These are phyloP conservation scores for Drosophila littoralis DNA, from an alignment of 1,140 invertebrate genomes.

Conservation along the genomic window DNA sequence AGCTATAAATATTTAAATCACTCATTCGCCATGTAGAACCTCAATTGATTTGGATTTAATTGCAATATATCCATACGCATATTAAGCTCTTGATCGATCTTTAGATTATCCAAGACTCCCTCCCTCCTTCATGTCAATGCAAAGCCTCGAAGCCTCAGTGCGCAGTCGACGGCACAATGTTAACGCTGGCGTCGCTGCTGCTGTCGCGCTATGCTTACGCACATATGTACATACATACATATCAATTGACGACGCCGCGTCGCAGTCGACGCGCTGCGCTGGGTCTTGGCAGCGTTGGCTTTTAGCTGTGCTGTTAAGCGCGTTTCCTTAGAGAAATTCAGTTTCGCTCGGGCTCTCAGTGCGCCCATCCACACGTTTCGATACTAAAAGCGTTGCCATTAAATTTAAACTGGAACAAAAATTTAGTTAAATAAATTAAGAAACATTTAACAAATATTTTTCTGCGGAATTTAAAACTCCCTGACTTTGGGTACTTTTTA, in stretches of 20 bases:
- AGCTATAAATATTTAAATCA: background rate
- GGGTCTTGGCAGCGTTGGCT: conserved; percentile 43
- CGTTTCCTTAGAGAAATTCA: conserved; percentile 74
- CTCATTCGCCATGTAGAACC: background rate
- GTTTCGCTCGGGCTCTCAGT: conserved; percentile 61
- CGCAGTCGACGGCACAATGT: background rate
- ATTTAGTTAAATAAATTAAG: background rate
- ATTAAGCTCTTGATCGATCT: background rate
- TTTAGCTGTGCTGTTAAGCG: conserved; percentile 68
- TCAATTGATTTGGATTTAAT: conserved; percentile 13
- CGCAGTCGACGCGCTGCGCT: conserved; percentile 25
- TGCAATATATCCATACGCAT: background rate
- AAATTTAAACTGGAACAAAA: conserved; percentile 17
- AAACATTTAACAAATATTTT: background rate
- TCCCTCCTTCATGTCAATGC: conserved; percentile 21
- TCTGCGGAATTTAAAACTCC: background rate
- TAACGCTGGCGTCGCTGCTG: conserved; percentile 22
- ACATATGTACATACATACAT: conserved; percentile 25
- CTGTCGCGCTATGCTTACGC: background rate
- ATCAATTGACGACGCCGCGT: conserved; percentile 27
- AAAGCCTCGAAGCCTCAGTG: conserved; percentile 26
- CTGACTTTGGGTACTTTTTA: background rate
- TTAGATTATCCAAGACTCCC: background rate
- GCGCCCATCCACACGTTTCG: conserved; percentile 61
- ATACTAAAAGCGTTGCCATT: conserved; percentile 32